Conservation (phyloP, 1,140 invertebrate genomes). For the Drosophila sp. region DNA sequence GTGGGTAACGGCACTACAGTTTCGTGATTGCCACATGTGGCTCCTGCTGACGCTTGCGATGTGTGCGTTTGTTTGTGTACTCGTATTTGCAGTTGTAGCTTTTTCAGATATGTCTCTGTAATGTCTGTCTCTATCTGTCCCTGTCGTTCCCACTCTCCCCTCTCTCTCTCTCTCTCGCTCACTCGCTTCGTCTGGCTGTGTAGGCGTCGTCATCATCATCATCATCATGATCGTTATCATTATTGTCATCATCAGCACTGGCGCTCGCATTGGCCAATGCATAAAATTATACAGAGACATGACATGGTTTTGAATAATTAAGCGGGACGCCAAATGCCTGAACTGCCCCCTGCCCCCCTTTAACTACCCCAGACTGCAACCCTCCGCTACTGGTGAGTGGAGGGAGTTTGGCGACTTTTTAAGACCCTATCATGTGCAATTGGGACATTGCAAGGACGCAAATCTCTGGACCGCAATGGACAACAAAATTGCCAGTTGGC, state of each 20-base stretch:
- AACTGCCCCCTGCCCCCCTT: neutral
- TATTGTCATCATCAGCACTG: conserved; percentile 47
- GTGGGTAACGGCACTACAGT: conserved; percentile 55
- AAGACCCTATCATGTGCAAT: conserved; percentile 38
- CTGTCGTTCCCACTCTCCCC: conserved; percentile 12
- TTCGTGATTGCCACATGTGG: conserved; percentile 58
- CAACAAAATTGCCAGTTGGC: conserved; percentile 49
- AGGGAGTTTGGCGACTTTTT: conserved; percentile 40
- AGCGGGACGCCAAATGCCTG: conserved; percentile 65
- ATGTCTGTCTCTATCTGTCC: conserved; percentile 5
- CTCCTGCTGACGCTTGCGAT: conserved; percentile 37
- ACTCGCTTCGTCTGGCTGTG: conserved; percentile 56
- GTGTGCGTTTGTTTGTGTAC: conserved; percentile 45
- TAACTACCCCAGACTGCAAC: neutral
- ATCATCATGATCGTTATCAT: conserved; percentile 44
- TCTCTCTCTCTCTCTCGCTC: conserved; percentile 48
- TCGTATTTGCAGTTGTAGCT: conserved; percentile 38
- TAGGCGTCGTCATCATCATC: conserved; percentile 64
- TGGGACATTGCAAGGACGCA: conserved; percentile 28
- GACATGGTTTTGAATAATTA: conserved; percentile 85
- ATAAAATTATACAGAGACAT: conserved; percentile 84
- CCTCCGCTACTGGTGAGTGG: neutral
- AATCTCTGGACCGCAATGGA: conserved; percentile 9
- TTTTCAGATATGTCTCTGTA: conserved; percentile 54
- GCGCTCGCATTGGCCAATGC: conserved; percentile 78